Evolutionary conservation across 2,888 invertebrate genomes (phyloP).

Genomic region (Chalcosyrphus nemorum): DNA sequence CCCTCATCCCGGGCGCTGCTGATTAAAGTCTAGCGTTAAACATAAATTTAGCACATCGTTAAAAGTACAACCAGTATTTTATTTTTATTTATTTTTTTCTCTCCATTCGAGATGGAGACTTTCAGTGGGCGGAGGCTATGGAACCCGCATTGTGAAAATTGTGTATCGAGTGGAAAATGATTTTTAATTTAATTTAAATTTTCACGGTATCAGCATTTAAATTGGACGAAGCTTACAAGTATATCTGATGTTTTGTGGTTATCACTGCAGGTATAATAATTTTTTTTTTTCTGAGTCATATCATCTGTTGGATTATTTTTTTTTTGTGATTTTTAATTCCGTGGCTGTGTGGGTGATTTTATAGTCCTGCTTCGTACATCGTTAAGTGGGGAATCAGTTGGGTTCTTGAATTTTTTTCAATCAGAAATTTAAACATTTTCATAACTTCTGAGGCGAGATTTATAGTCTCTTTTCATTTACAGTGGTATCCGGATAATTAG

Average conservation of each 20-base stretch:
- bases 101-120: background rate
- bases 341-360: too few relatives aligned
- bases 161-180: slow-evolving; percentile 54
- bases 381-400: too few relatives aligned
- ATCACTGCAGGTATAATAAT: slow-evolving; percentile 36
- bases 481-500: too few relatives aligned
- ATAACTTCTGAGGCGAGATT: too few relatives aligned
- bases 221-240: slow-evolving; percentile 35
- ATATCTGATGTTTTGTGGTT: slow-evolving; percentile 27
- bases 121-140: background rate
- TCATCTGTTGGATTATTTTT: too few relatives aligned
- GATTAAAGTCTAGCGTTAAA: slow-evolving; percentile 49
- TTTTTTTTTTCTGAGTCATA: background rate
- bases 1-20: background rate
- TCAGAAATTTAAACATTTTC: too few relatives aligned
- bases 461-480: too few relatives aligned
- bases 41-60: slow-evolving; percentile 38
- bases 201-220: slow-evolving; percentile 42
- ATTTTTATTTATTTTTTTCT: too few relatives aligned
- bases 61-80: slow-evolving; percentile 3
- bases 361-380: too few relatives aligned
- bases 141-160: slow-evolving; percentile 22
- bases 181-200: slow-evolving; percentile 58
- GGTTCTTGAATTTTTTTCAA: too few relatives aligned
- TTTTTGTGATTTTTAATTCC: too few relatives aligned